Conservation (phyloP, 2,888 invertebrate species). For the Orchesella flavescens region DNA sequence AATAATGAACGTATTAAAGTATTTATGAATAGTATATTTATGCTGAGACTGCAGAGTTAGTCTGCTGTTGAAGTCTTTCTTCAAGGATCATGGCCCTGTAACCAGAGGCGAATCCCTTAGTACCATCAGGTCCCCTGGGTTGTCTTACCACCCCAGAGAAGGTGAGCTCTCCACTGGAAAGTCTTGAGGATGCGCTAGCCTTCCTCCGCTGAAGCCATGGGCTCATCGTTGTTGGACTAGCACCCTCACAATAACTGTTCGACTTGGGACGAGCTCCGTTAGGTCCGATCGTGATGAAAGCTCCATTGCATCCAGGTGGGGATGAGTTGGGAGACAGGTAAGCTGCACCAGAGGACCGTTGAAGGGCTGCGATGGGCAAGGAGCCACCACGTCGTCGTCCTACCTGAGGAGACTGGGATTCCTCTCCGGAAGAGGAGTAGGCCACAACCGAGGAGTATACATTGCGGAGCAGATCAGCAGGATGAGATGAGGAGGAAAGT, state of each 20-base stretch:
- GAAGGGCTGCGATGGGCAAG: slow-evolving; percentile 64
- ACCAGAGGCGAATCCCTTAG: slow-evolving; percentile 68
- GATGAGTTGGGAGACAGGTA: slow-evolving; percentile 67
- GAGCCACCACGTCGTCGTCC: slow-evolving; percentile 69
- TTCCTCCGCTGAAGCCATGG: slow-evolving; percentile 71
- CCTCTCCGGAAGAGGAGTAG: slow-evolving; percentile 51
- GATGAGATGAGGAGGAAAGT: slow-evolving; percentile 45
- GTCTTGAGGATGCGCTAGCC: slow-evolving; percentile 66
- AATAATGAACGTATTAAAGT: slow-evolving; percentile 4
- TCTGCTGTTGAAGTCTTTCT: slow-evolving; percentile 65
- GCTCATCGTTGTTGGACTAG: slow-evolving; percentile 67
- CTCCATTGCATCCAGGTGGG: slow-evolving; percentile 59
- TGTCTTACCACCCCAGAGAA: slow-evolving; percentile 68
- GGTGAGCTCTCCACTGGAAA: slow-evolving; percentile 66
- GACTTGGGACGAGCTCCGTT: slow-evolving; percentile 69
- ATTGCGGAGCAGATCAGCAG: slow-evolving; percentile 64
- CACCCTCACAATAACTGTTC: slow-evolving; percentile 71
- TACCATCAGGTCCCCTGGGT: slow-evolving; percentile 71
- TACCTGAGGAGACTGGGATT: slow-evolving; percentile 45
- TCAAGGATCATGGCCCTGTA: slow-evolving; percentile 67
- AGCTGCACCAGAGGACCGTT: slow-evolving; percentile 46
- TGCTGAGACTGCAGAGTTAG: slow-evolving; percentile 62
- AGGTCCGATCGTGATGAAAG: slow-evolving; percentile 52
- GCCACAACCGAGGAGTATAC: slow-evolving; percentile 28
- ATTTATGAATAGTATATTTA: slow-evolving; percentile 33